Evolutionary conservation across 2,797 vertebrate genomes (phyloP), one percentile per base, ranked within the genome.

Genomic region (Catostomus latipinnis): DNA sequence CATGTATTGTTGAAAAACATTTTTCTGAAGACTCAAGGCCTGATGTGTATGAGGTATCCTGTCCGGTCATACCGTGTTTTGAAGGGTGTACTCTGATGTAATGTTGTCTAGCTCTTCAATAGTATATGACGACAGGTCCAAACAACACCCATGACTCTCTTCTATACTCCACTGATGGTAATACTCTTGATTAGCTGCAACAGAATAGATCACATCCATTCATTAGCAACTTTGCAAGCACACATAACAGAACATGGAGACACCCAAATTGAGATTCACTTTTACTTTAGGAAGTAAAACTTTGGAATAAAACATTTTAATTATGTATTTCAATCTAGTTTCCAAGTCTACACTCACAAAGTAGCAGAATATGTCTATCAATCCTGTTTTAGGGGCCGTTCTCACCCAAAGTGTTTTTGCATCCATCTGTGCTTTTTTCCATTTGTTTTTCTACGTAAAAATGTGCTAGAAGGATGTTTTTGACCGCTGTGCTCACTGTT

Each of bases 121-220:
- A 12, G 89, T 93, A 86, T 92, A 93, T 0, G 80, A 84, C 18
- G 86, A 83, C 67, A 89, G 57, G 43, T 91, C 90, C 69, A 91
- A 12, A 70, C 84, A 89, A 80, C 87, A 90, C 0, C 81, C 82
- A 71, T 91, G 90, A 12, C 71, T 88, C 46, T 92, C 92, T 54
- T 87, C 84, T 58, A 87, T 83, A 75, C 85, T 88, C 73, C 91
- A 90, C 80, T 89, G 86, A 86, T 92, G 92, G 88, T 93, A 94
- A 89, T 94, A 92, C 71, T 91, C 92, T 87, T 90, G 93, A 89
- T 92, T 94, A 68, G 93, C 94, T 95, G 86, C 34, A 74, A 18
- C 52, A 43, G 62, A 53, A 48, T 34, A 72, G 7, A 52, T 71
- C 12, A 71, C 53, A 87, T 57, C 12, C 8, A 49, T 11, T 34